These are phyloP conservation scores for Microctonus aethiopoides DNA, from an alignment of 2,888 invertebrate species.

Conservation along the genomic window DNA sequence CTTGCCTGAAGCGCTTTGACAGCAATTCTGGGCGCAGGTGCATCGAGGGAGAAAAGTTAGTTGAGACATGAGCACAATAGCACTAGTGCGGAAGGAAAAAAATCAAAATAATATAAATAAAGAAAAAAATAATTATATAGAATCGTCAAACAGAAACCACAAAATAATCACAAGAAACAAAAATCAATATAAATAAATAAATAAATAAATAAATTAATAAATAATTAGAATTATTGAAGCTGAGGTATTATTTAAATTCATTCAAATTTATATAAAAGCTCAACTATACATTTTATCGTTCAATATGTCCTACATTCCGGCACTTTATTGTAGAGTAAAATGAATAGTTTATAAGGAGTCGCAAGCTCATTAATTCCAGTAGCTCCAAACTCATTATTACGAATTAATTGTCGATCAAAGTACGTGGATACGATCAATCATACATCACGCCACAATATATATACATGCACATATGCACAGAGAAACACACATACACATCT, in stretches of 20 bases:
- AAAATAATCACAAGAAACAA: neutral
- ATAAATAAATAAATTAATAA: neutral
- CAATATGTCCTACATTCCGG: neutral
- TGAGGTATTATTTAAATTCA: neutral
- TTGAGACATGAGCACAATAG: neutral
- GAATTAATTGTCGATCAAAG: slow-evolving; percentile 50
- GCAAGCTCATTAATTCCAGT: slow-evolving; percentile 48
- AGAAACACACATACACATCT: neutral
- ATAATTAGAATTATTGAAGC: neutral
- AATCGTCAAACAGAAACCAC: too few relatives aligned
- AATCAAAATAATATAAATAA: neutral
- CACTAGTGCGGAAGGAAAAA: neutral
- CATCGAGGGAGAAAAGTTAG: neutral
- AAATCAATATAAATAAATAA: neutral
- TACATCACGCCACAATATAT: slow-evolving; percentile 39
- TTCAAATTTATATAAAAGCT: neutral
- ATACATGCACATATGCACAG: neutral
- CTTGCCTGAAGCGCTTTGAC: neutral
- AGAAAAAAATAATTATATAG: neutral
- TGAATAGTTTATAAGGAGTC: neutral
- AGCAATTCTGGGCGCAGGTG: neutral
- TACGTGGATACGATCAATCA: slow-evolving; percentile 49
- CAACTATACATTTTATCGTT: neutral
- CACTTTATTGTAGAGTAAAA: neutral
- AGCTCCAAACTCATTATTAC: slow-evolving; percentile 52